These are phyloP conservation scores for Uloborus plumipes DNA, from an alignment of 2,888 invertebrate genomes.

Conservation along the genomic window DNA sequence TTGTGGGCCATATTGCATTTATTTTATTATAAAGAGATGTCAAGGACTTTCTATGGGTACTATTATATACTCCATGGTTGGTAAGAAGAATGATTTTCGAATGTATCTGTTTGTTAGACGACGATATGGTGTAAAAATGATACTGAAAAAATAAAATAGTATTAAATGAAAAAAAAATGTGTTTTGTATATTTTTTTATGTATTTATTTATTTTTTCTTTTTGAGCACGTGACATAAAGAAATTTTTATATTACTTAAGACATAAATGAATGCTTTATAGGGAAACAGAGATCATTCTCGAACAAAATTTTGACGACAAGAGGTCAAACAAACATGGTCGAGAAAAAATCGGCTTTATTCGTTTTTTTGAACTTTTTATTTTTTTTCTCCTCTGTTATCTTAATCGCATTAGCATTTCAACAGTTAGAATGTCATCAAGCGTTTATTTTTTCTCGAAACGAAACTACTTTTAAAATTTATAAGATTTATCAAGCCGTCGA, in stretches of 20 bases:
- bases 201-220: neutral
- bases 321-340: no score
- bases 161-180: neutral
- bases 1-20: constrained; percentile 36
- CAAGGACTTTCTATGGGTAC: constrained; percentile 1
- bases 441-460: no score
- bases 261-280: neutral
- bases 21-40: constrained; percentile 12
- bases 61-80: neutral
- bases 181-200: neutral
- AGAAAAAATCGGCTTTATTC: no score
- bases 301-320: no score
- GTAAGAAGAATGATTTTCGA: constrained; percentile 2
- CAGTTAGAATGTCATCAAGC: no score
- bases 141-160: constrained; percentile 3
- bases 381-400: no score
- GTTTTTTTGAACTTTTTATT: no score
- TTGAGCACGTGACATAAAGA: neutral
- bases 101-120: constrained; percentile 2
- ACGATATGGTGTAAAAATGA: constrained; percentile 7
- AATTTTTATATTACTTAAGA: neutral
- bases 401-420: no score
- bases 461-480: no score
- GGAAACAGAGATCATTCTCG: no score
- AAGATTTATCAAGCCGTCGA: no score